Evolutionary conservation across 1,140 invertebrate species (phyloP).

Genomic region (Hypothenemus hampei): DNA sequence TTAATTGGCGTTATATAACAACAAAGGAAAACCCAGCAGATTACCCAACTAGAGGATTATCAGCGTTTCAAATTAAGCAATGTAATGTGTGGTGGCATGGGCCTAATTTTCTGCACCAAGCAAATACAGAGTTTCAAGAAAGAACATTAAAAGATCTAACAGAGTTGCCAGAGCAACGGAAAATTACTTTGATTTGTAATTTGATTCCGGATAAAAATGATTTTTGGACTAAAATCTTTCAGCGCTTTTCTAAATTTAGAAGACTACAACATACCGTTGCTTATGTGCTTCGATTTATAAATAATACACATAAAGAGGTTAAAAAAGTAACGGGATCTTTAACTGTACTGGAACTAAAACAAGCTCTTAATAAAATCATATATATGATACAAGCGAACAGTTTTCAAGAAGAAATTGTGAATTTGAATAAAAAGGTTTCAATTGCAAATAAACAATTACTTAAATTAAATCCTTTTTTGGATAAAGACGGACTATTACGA

Average conservation of each 20-base stretch:
- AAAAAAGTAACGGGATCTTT: neutral
- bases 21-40: constrained; percentile 36
- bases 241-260: neutral
- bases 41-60: constrained; percentile 31
- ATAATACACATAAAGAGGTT: neutral
- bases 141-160: neutral
- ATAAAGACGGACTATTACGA: constrained; percentile 28
- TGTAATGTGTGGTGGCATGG: constrained; percentile 36
- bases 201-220: neutral
- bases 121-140: constrained; percentile 3
- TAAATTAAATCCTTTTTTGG: constrained; percentile 19
- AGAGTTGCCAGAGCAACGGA: neutral
- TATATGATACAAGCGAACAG: neutral
- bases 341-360: constrained; percentile 1
- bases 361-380: constrained; percentile 1
- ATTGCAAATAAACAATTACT: constrained; percentile 5
- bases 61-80: constrained; percentile 26
- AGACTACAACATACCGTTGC: neutral
- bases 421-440: constrained; percentile 1
- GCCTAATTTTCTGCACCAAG: constrained; percentile 8
- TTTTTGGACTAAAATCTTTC: neutral
- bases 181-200: neutral
- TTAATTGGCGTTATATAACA: constrained; percentile 30
- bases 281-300: neutral
- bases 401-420: constrained; percentile 1